A percentile compares a stretch with the other conserved stretches of the same genome.
Evolutionary conservation across 2,888 invertebrate genomes (phyloP).

Genomic region (Caenorhabditis sp.): DNA sequence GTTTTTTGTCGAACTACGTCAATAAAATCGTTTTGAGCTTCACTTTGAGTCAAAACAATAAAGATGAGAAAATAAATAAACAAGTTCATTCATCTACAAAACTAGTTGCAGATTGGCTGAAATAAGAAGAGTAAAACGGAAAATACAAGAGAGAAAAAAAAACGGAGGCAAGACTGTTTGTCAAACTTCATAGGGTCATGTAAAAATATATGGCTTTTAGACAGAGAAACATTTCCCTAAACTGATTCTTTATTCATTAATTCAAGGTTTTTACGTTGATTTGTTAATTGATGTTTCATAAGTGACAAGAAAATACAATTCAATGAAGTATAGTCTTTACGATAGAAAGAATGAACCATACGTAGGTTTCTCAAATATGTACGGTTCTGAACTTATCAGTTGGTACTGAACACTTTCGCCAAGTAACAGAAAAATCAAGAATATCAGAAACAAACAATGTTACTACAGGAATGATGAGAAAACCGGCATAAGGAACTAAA

Average conservation of each 20-base stretch:
- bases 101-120: not conserved
- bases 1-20: constrained; percentile 56
- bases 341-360: not conserved
- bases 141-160: not conserved
- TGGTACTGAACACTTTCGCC: too few relatives aligned
- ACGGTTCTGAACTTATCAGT: too few relatives aligned
- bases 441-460: not conserved
- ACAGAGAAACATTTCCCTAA: not conserved
- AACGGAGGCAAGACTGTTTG: not conserved
- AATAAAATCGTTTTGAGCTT: constrained; percentile 18
- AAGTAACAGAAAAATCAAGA: too few relatives aligned
- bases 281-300: not conserved
- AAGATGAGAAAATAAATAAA: not conserved
- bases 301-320: not conserved
- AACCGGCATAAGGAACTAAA: not conserved
- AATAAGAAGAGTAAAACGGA: not conserved
- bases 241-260: not conserved
- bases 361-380: too few relatives aligned
- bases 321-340: not conserved
- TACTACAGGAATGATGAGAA: not conserved
- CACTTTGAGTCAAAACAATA: not conserved
- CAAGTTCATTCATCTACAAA: constrained; percentile 2
- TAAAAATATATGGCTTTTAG: not conserved
- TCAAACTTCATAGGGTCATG: not conserved
- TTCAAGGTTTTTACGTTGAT: not conserved